Evolutionary conservation across 2,888 invertebrate species (phyloP).

Genomic region (Tachystola acroxantha): DNA sequence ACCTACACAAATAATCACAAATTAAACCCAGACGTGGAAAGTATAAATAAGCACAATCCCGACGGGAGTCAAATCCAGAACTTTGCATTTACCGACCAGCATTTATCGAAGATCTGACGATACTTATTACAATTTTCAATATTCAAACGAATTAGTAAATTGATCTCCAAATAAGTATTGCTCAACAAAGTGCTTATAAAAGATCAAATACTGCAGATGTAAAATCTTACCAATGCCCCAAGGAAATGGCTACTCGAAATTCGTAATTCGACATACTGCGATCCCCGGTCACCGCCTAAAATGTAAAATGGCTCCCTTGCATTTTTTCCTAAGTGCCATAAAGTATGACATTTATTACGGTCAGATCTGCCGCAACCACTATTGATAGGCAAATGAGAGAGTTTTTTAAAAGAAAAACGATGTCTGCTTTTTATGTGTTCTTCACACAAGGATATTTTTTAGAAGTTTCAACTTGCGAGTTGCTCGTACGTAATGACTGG

Average conservation of each 20-base stretch:
- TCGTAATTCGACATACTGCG: constrained; percentile 65
- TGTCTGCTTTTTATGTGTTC: constrained; percentile 78
- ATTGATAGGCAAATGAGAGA: constrained; percentile 79
- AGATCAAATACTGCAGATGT: constrained; percentile 17
- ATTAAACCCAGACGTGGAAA: no score
- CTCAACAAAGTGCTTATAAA: no score
- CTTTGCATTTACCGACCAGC: no score
- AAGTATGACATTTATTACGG: constrained; percentile 78
- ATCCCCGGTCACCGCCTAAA: constrained; percentile 70
- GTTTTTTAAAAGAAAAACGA: constrained; percentile 78
- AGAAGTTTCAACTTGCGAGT: constrained; percentile 53
- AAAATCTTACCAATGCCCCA: constrained; percentile 55
- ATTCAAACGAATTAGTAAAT: no score
- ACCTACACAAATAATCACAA: no score
- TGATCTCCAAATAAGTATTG: no score
- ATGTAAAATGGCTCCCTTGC: constrained; percentile 77
- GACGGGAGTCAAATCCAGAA: no score
- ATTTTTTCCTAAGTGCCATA: constrained; percentile 76
- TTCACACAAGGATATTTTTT: constrained; percentile 67
- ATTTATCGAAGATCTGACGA: no score
- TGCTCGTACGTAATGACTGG: constrained; percentile 46
- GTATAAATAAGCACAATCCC: no score
- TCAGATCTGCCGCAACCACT: constrained; percentile 77
- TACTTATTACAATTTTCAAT: no score
- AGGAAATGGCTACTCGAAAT: constrained; percentile 67